phyloP scores from a whole-genome alignment of 2,888 invertebrate species.

The Chrysomela aeneicollis region DNA sequence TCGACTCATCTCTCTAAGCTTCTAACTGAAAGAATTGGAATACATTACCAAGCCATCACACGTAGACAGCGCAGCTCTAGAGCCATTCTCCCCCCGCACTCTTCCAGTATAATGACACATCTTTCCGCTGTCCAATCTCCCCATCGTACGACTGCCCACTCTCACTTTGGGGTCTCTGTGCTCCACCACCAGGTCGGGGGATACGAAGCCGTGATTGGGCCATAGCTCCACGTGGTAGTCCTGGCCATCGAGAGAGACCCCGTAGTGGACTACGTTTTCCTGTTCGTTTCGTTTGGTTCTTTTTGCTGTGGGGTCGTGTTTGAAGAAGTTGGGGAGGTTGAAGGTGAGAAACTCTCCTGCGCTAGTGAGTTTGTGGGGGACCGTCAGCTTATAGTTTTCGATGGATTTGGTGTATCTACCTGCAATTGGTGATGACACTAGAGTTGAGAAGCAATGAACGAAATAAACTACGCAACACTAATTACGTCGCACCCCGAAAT shows the following conservation, averaged over 20 bases:
- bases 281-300: slow-evolving; percentile 42
- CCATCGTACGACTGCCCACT: slow-evolving; percentile 50
- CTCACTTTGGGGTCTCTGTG: slow-evolving; percentile 49
- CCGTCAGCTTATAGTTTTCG: slow-evolving; percentile 60
- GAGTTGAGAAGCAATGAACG: too few relatives aligned
- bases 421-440: slow-evolving; percentile 37
- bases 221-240: slow-evolving; percentile 62
- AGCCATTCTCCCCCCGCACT: slow-evolving; percentile 59
- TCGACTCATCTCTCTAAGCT: too few relatives aligned
- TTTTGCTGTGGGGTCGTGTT: slow-evolving; percentile 43
- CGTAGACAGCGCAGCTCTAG: slow-evolving; percentile 64
- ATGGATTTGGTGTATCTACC: slow-evolving; percentile 64
- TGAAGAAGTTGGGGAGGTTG: slow-evolving; percentile 61
- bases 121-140: slow-evolving; percentile 47
- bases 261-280: slow-evolving; percentile 53
- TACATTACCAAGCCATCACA: slow-evolving; percentile 61
- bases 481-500: too few relatives aligned
- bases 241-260: slow-evolving; percentile 51
- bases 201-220: slow-evolving; percentile 64
- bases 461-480: too few relatives aligned
- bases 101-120: slow-evolving; percentile 65
- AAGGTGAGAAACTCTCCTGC: slow-evolving; percentile 62
- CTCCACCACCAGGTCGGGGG: slow-evolving; percentile 59
- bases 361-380: slow-evolving; percentile 61
- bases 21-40: slow-evolving; percentile 16